A percentile compares a stretch with the other conserved stretches of the same genome.
These are phyloP conservation scores for Bufotes viridis DNA, from an alignment of 2,797 vertebrate species.

Conservation along the genomic window DNA sequence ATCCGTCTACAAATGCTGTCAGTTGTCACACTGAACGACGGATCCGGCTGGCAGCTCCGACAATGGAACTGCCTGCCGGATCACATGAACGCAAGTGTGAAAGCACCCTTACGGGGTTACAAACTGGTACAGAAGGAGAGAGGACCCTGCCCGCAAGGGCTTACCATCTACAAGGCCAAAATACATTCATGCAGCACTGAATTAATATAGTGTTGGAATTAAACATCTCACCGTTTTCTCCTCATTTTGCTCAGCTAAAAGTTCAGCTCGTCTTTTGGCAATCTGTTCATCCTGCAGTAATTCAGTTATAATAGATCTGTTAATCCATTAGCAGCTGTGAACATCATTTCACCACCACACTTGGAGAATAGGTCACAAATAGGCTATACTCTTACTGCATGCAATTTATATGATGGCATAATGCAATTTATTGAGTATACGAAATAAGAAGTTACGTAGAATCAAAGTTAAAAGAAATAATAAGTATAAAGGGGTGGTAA, in stretches of 20 bases:
- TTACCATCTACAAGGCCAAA: too few species aligned
- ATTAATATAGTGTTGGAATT: not conserved
- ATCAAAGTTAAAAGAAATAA: not conserved
- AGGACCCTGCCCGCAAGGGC: too few species aligned
- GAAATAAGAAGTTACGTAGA: not conserved
- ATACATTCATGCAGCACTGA: not conserved
- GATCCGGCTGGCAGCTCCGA: too few species aligned
- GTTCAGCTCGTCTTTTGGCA: slow-evolving; percentile 84
- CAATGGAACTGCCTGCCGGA: too few species aligned
- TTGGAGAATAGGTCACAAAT: slow-evolving; percentile 1
- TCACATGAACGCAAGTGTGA: too few species aligned
- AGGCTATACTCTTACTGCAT: not conserved
- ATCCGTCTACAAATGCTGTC: too few species aligned
- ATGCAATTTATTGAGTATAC: not conserved
- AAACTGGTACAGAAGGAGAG: too few species aligned
- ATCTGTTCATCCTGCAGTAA: slow-evolving; percentile 79
- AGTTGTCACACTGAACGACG: too few species aligned
- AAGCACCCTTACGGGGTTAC: too few species aligned
- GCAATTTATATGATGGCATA: not conserved
- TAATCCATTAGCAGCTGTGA: not conserved
- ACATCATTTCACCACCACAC: not conserved
- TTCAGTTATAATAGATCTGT: not conserved
- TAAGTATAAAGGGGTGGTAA: too few species aligned
- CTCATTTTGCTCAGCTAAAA: slow-evolving; percentile 75
- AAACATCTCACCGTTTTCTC: slow-evolving; percentile 70